Conservation (phyloP, 1,140 invertebrate species). For the Dreissena polymorpha region DNA sequence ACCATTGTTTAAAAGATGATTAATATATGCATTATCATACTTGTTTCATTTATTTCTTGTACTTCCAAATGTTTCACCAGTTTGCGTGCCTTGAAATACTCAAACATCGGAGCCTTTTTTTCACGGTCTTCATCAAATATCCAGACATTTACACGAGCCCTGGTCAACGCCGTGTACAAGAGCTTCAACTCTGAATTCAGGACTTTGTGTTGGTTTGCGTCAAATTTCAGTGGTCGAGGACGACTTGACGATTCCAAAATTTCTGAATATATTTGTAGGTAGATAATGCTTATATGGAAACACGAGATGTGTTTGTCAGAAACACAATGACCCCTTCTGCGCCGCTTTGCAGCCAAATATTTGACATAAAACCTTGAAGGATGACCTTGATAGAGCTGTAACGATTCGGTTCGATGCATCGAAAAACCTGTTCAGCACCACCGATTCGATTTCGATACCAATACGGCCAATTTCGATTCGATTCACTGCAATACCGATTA, state of each 20-base stretch:
- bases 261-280: constrained; percentile 67
- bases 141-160: constrained; percentile 70
- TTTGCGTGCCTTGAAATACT: constrained; percentile 63
- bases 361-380: no score
- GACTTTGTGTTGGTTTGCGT: constrained; percentile 74
- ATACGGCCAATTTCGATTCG: no score
- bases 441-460: no score
- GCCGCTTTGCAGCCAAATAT: no score
- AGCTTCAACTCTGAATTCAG: constrained; percentile 74
- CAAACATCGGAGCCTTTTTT: constrained; percentile 69
- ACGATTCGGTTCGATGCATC: no score
- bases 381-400: no score
- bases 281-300: no score
- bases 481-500: no score
- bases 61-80: constrained; percentile 29
- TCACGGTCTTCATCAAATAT: constrained; percentile 69
- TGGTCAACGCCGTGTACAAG: constrained; percentile 72
- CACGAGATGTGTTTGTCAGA: no score
- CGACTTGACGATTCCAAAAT: constrained; percentile 59
- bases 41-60: constrained; percentile 38
- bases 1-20: no score
- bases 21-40: constrained; percentile 15
- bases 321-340: no score
- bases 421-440: no score
- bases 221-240: constrained; percentile 73